Percentiles rank a stretch among this genome's conserved stretches.
phyloP scores from a whole-genome alignment of 1,140 invertebrate species.

The Achroia grisella region DNA sequence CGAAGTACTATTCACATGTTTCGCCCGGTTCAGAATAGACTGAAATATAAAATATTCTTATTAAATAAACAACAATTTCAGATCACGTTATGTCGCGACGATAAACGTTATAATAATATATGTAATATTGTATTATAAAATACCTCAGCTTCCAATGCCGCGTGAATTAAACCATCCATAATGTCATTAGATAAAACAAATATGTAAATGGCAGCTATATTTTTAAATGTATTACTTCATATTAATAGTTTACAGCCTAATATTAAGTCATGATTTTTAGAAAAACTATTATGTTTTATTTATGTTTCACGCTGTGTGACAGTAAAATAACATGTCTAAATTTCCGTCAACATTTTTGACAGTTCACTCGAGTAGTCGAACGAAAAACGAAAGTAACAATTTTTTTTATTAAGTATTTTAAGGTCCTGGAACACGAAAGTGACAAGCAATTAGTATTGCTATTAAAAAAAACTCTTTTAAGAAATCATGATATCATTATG shows the following conservation, averaged over 20 bases:
- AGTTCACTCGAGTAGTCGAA: too few species aligned
- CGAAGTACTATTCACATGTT: conserved; percentile 65
- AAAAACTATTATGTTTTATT: conserved; percentile 71
- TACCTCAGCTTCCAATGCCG: conserved; percentile 74
- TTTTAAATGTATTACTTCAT: conserved; percentile 64
- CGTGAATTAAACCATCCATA: conserved; percentile 75
- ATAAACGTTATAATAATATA: conserved; percentile 19
- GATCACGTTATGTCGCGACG: background rate
- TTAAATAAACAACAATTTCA: conserved; percentile 2
- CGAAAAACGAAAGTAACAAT: too few species aligned
- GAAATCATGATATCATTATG: too few species aligned
- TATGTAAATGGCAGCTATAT: conserved; percentile 59
- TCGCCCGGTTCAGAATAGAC: conserved; percentile 65
- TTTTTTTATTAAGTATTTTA: too few species aligned
- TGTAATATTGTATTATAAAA: conserved; percentile 40
- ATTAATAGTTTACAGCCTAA: conserved; percentile 59
- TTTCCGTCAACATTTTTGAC: conserved; percentile 70
- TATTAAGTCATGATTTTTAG: conserved; percentile 72
- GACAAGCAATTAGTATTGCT: too few species aligned
- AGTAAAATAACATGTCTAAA: conserved; percentile 73
- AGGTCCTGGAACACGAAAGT: too few species aligned
- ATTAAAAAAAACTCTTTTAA: too few species aligned
- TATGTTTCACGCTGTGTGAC: conserved; percentile 73
- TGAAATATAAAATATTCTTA: conserved; percentile 20
- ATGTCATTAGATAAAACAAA: conserved; percentile 69